Evolutionary conservation across 2,797 vertebrate genomes (phyloP), one percentile per base, ranked within the genome.

Genomic region (Poecilia wingei): DNA sequence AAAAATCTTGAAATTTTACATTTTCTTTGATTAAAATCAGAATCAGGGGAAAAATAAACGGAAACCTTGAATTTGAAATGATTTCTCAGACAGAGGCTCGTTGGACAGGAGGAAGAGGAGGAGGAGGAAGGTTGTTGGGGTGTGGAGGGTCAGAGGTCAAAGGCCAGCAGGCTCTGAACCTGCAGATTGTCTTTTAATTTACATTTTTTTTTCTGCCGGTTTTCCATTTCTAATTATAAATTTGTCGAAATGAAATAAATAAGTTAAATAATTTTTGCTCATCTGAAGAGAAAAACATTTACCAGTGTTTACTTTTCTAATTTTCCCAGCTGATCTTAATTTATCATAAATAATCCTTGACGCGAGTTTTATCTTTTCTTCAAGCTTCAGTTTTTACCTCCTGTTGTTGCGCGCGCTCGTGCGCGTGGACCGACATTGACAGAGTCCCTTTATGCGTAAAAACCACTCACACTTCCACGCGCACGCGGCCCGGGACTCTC

Each of bases 141-240:
- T n/a, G 43, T 55, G 70, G 4, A 20, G 51, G 85, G 80, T 86
- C 86, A 86, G 75, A 31, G 31, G 31, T 31, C 31, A 31, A 31
- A 31, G 31, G 31, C 31, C 31, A 31, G 31, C 31, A 77, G 46
- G 7, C 7, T 51, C 53, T 66, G 64, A 64, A 64, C 14, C 22
- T 57, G 36, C 28, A 69, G 33, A n/a, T 31, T 31, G 3, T 31
- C 31, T 7, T 6, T 73, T 64, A 64, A 64, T 33, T 33, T 13
- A 33, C 59, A 1, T 64, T 4, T 39, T 66, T 36, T 39, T 4
- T 22, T 0, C 36, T 66, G 20, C 18, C 7, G 6, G 3, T 22
- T 39, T 41, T 66, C 31, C 3, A 25, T 3, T 25, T 66, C 14
- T 20, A 9, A 33, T 20, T 36, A 20, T 36, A 36, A 36, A 36